Conservation (phyloP, 2,113 vertebrate genomes). For the Setophaga petechia region DNA sequence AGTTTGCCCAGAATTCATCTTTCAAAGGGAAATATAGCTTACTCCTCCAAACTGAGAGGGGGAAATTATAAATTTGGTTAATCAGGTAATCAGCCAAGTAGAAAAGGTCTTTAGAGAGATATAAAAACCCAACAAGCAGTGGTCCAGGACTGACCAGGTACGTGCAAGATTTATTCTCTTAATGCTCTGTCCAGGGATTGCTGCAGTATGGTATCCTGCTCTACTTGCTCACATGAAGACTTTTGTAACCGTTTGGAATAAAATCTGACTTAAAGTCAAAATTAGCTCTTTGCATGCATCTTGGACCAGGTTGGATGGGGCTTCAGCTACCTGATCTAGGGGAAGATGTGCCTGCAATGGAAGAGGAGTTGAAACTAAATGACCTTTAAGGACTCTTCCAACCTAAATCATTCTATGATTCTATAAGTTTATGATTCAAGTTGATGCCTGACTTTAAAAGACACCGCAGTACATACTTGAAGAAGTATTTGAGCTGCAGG, state of each 20-base stretch:
- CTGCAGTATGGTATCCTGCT: background rate
- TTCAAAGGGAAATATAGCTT: background rate
- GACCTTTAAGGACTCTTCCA: background rate
- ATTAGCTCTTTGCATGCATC: background rate
- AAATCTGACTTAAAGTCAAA: background rate
- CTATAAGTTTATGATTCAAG: background rate
- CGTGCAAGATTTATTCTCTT: background rate
- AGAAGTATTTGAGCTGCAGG: background rate
- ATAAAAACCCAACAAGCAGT: background rate
- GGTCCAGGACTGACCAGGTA: rapidly evolving
- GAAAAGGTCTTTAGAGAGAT: background rate
- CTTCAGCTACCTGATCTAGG: background rate
- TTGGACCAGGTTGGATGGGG: background rate
- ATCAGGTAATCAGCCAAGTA: background rate
- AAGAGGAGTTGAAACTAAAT: background rate
- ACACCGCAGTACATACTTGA: background rate
- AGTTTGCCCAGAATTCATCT: background rate
- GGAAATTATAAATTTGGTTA: background rate
- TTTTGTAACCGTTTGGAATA: background rate
- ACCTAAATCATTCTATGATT: background rate
- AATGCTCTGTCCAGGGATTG: background rate
- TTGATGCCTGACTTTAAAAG: background rate
- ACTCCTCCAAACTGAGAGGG: background rate
- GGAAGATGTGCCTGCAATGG: background rate
- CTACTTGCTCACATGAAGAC: background rate